Evolutionary conservation across 2,888 invertebrate species (phyloP).

Genomic region (Chymomyza caudatula): DNA sequence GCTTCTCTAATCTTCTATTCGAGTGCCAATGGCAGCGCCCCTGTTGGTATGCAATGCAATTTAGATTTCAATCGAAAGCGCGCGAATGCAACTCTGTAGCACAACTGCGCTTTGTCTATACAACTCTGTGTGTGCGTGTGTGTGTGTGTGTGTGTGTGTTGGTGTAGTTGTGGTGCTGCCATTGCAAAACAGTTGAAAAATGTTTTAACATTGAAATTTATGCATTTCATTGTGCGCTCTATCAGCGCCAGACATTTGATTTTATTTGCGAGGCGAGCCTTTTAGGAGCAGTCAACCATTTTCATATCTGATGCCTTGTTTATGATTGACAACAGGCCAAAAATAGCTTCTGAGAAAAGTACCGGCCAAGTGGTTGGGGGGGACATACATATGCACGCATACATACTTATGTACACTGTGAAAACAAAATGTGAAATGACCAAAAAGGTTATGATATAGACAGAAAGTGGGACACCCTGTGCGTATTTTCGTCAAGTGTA

Average conservation of each 20-base stretch:
- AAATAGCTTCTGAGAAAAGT: neutral
- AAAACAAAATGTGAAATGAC: too few species aligned
- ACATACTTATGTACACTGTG: neutral
- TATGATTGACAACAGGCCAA: neutral
- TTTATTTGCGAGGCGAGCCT: neutral
- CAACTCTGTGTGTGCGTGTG: neutral
- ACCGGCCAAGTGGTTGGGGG: neutral
- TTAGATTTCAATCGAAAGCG: constrained; percentile 62
- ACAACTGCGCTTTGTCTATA: constrained; percentile 1
- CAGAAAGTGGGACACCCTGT: too few species aligned
- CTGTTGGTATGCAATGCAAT: constrained; percentile 54
- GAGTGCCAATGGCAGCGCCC: constrained; percentile 28
- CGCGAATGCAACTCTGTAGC: constrained; percentile 16
- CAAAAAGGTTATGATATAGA: too few species aligned
- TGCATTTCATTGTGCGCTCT: neutral
- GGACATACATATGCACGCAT: neutral
- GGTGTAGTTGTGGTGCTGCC: neutral
- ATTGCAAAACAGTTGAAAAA: constrained; percentile 7
- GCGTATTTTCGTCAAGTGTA: too few species aligned
- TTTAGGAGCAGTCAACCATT: neutral
- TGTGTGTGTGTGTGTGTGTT: neutral
- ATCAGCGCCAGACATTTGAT: constrained; percentile 1
- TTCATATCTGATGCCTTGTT: neutral
- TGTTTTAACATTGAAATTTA: constrained; percentile 52
- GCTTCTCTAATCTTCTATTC: neutral